Conservation (phyloP, 2,888 invertebrate genomes). For the Rhogogaster chlorosoma region DNA sequence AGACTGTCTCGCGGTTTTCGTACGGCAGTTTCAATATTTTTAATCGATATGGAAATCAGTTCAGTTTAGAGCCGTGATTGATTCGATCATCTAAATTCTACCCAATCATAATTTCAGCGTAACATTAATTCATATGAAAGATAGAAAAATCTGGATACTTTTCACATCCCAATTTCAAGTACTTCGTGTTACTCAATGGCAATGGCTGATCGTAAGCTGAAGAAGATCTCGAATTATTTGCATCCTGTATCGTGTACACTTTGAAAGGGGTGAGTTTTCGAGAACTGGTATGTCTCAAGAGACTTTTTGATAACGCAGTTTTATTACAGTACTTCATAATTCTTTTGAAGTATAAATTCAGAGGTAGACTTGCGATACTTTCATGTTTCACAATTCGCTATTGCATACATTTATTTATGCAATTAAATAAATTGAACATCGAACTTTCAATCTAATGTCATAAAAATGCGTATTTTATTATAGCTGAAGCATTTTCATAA, state of each 20-base stretch:
- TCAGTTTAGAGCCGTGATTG: not conserved
- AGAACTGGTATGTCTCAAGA: not conserved
- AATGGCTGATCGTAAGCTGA: not conserved
- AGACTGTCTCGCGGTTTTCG: not conserved
- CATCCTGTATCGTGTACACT: not conserved
- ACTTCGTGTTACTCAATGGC: not conserved
- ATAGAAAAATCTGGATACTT: not conserved
- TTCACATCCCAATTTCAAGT: not conserved
- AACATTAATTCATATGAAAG: not conserved
- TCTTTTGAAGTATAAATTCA: not conserved
- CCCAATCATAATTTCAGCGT: not conserved
- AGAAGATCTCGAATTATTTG: not conserved
- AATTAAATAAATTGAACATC: not conserved
- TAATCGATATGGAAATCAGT: not conserved
- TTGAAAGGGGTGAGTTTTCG: not conserved
- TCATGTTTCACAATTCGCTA: not conserved
- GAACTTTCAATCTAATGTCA: not conserved
- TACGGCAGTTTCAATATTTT: not conserved
- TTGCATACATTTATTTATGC: not conserved
- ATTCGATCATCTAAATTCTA: not conserved
- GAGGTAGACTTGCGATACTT: not conserved
- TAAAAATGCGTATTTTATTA: no score
- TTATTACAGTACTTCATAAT: not conserved
- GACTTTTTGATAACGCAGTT: conserved; percentile 3
- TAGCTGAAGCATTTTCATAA: not conserved